phyloP scores from a whole-genome alignment of 1,140 invertebrate genomes.

The Drosophila oshimai region DNA sequence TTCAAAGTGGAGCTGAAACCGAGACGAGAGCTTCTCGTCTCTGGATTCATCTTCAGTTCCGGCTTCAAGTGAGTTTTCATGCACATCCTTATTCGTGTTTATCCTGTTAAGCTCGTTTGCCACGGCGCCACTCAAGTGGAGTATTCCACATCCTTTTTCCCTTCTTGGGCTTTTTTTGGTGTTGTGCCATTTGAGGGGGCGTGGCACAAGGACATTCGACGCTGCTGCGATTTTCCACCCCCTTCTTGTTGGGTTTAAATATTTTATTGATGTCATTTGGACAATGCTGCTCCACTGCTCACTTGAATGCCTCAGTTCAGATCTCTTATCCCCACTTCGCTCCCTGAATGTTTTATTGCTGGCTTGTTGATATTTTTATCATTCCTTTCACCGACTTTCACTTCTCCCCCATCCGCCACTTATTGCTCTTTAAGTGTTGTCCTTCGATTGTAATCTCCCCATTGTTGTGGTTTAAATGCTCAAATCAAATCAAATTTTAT shows the following conservation, averaged over 20 bases:
- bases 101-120: slow-evolving; percentile 51
- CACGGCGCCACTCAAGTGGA: slow-evolving; percentile 30
- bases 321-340: slow-evolving; percentile 9
- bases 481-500: slow-evolving; percentile 56
- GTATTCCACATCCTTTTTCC: background rate
- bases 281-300: slow-evolving; percentile 54
- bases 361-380: slow-evolving; percentile 68
- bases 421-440: slow-evolving; percentile 46
- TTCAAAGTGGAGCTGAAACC: slow-evolving; percentile 68
- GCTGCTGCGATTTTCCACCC: slow-evolving; percentile 4
- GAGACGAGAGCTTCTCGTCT: slow-evolving; percentile 37
- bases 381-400: background rate
- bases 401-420: background rate
- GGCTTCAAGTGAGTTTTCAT: slow-evolving; percentile 29
- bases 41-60: slow-evolving; percentile 14
- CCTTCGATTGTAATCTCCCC: slow-evolving; percentile 24
- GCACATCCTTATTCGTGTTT: slow-evolving; percentile 29
- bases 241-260: slow-evolving; percentile 58
- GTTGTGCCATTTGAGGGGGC: background rate
- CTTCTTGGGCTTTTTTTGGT: background rate
- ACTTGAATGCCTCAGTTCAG: slow-evolving; percentile 45
- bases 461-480: slow-evolving; percentile 21
- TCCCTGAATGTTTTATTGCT: slow-evolving; percentile 63
- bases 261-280: slow-evolving; percentile 77
- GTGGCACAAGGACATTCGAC: slow-evolving; percentile 18